Conservation (phyloP, 2,888 invertebrate species). For the Patella pellucida region DNA sequence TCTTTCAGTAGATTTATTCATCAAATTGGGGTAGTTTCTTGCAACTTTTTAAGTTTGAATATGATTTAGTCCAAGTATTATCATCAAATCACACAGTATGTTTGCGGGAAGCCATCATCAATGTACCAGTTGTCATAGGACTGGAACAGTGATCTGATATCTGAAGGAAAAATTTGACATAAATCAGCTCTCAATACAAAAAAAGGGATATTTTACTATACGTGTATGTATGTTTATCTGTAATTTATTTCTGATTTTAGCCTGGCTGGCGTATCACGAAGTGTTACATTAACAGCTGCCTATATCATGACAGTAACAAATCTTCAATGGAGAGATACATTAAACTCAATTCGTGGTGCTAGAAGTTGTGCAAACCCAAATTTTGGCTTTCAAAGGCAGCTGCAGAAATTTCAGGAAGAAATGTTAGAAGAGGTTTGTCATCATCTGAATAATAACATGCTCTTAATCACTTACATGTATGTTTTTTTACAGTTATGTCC, state of each 20-base stretch:
- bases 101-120: too few species aligned
- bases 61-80: too few species aligned
- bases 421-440: slow-evolving; percentile 53
- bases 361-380: slow-evolving; percentile 95
- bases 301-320: slow-evolving; percentile 95
- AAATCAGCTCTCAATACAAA: too few species aligned
- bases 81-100: too few species aligned
- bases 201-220: not conserved
- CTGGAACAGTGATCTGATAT: too few species aligned
- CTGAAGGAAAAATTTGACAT: too few species aligned
- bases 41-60: too few species aligned
- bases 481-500: too few species aligned
- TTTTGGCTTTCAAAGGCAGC: slow-evolving; percentile 92
- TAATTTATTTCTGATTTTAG: slow-evolving; percentile 73
- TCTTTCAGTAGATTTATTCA: too few species aligned
- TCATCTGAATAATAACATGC: not conserved
- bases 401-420: slow-evolving; percentile 80
- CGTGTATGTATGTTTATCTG: not conserved
- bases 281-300: slow-evolving; percentile 94
- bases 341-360: slow-evolving; percentile 93
- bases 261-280: slow-evolving; percentile 95
- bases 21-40: too few species aligned
- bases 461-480: too few species aligned
- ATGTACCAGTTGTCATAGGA: too few species aligned
- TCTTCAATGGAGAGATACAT: slow-evolving; percentile 90